Conservation (phyloP, 2,113 vertebrate genomes). For the Dromiciops gliroides region DNA sequence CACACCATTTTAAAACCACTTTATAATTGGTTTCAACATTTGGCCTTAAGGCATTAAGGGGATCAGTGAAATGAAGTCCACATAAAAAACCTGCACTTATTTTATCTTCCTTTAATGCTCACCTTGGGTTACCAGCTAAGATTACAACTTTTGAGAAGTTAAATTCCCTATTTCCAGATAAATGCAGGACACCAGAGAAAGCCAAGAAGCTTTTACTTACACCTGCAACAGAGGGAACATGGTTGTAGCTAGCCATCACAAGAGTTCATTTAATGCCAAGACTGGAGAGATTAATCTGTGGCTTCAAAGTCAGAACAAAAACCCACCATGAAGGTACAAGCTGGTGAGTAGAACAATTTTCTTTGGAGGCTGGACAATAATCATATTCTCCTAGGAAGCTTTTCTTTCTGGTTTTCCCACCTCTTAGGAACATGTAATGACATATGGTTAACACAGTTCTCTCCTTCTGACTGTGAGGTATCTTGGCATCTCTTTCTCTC, state of each 20-base stretch:
- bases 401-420: background rate
- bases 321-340: constrained; percentile 48
- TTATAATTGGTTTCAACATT: background rate
- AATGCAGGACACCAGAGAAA: background rate
- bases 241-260: constrained; percentile 50
- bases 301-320: constrained; percentile 75
- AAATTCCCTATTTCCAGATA: background rate
- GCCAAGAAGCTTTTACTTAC: background rate
- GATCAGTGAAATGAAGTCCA: background rate
- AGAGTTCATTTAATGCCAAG: constrained; percentile 68
- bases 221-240: constrained; percentile 16
- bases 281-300: constrained; percentile 63
- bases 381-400: background rate
- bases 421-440: background rate
- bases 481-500: fast-evolving
- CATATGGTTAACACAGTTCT: fast-evolving
- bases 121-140: background rate
- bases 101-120: background rate
- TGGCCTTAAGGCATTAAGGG: constrained; percentile 9
- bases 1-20: background rate
- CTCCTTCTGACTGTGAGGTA: background rate
- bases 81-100: background rate
- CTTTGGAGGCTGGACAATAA: constrained; percentile 52
- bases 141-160: background rate
- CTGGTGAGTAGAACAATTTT: constrained; percentile 65